These are phyloP conservation scores for Montifringilla adamsi DNA, from an alignment of 2,113 vertebrate genomes.

Conservation along the genomic window DNA sequence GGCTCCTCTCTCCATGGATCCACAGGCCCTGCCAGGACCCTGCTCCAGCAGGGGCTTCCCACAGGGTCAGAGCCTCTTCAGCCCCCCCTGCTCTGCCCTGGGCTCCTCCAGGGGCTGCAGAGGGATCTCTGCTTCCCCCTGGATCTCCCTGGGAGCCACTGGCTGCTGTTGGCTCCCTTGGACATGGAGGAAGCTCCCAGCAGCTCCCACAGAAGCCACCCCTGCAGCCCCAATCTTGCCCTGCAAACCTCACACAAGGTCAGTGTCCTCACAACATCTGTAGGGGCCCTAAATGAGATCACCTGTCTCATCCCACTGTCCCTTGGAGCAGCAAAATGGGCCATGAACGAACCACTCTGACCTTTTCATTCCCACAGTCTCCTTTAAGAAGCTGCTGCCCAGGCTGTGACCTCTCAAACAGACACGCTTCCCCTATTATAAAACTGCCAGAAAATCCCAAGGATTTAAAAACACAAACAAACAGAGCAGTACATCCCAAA, in stretches of 20 bases:
- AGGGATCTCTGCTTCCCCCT: not conserved
- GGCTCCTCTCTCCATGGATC: not conserved
- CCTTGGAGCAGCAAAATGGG: not conserved
- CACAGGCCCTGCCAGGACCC: not conserved
- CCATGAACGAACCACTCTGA: not conserved
- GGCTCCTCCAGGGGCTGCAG: not conserved
- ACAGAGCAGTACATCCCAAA: not conserved
- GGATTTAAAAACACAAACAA: not conserved
- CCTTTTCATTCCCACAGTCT: not conserved
- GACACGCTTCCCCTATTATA: not conserved
- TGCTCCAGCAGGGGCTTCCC: not conserved
- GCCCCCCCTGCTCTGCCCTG: not conserved
- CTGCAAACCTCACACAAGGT: not conserved
- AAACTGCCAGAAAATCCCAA: not conserved
- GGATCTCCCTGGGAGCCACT: not conserved
- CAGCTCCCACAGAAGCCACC: not conserved
- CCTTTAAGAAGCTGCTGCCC: not conserved
- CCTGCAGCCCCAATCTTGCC: not conserved
- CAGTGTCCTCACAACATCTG: not conserved
- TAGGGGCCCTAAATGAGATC: not conserved
- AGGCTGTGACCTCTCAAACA: not conserved
- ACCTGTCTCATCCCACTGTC: not conserved
- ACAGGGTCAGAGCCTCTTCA: not conserved
- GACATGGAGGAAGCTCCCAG: not conserved
- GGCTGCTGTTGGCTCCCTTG: fast-evolving